Evolutionary conservation across 2,113 vertebrate species (phyloP).

Genomic region (Elaphurus davidianus): DNA sequence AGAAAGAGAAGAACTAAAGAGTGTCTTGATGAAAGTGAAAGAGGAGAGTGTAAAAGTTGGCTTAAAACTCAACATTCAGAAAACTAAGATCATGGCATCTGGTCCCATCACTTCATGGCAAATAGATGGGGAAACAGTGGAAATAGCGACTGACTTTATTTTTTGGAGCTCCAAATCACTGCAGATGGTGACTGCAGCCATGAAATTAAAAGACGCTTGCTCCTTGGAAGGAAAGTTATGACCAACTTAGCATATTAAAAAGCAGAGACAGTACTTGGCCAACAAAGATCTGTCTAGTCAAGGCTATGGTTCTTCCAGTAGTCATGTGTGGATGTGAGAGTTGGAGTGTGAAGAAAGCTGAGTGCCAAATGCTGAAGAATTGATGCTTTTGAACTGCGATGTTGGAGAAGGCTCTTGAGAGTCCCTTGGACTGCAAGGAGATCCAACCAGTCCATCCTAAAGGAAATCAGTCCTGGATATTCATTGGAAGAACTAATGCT

Average conservation of each 20-base stretch:
- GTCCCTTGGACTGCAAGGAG: neutral
- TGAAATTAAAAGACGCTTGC: neutral
- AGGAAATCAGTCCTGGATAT: neutral
- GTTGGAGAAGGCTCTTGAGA: neutral
- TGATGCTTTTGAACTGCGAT: neutral
- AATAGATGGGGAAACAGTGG: neutral
- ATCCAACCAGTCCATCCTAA: neutral
- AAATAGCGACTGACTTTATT: neutral
- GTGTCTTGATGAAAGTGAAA: neutral
- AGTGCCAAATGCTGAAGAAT: neutral
- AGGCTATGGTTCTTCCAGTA: neutral
- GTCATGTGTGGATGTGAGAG: neutral
- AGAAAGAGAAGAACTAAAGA: neutral
- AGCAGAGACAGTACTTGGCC: neutral
- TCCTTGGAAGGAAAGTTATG: neutral
- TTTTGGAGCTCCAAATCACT: neutral
- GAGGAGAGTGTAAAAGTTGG: neutral
- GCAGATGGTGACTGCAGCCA: neutral
- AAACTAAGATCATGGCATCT: neutral
- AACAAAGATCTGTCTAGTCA: neutral
- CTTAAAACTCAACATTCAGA: neutral
- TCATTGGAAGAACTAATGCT: neutral
- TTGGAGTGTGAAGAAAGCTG: neutral
- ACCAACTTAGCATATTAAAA: neutral
- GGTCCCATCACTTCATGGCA: neutral